Evolutionary conservation across 1,140 invertebrate species (phyloP), one percentile per base, ranked within the genome.

Genomic region (Drosophila obscura): DNA sequence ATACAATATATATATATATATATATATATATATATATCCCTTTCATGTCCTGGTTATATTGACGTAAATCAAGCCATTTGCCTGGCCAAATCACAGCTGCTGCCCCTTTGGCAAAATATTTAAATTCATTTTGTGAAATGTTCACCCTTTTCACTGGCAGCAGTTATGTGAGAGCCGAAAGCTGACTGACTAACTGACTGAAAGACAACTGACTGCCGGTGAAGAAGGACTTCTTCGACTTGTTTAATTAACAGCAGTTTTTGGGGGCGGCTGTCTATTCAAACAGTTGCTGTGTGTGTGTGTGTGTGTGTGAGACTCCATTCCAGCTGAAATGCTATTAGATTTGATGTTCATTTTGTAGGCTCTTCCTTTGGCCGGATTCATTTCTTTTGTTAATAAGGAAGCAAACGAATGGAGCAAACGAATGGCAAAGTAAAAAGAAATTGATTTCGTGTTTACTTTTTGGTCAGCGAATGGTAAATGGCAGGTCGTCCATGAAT

Each of bases 371-470:
- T 82, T 55, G n/a, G 43, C 19, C 35, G 19, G 44, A 41, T 53
- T 66, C 46, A 15, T 62, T 55, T 60, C 46, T 50, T 59, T 72
- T 71, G 58, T 75, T 58, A 74, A 62, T 58, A 46, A 35, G 44
- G 35, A 69, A 19, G 19, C 19, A 19, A 19, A 19, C 19, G 35
- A 69, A 51, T 59, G 28, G 35, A 8, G 50, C 39, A 43, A 24
- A 2, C 9, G 4, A 26, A 26, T n/a, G 46, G n/a, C 31, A 24
- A 63, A 73, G 48, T 44, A 52, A 56, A 49, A 49, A 39, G 28
- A 62, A 83, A 85, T 85, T 80, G 82, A 85, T 85, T 85, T 85
- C 73, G 55, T 59, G 65, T 75, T 71, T 77, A 77, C 81, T 59
- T 85, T 83, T 75, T 80, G 61, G 76, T 69, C 76, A 63, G 61